These are phyloP conservation scores for Silurus meridionalis DNA, from an alignment of 2,113 vertebrate genomes.

Conservation along the genomic window DNA sequence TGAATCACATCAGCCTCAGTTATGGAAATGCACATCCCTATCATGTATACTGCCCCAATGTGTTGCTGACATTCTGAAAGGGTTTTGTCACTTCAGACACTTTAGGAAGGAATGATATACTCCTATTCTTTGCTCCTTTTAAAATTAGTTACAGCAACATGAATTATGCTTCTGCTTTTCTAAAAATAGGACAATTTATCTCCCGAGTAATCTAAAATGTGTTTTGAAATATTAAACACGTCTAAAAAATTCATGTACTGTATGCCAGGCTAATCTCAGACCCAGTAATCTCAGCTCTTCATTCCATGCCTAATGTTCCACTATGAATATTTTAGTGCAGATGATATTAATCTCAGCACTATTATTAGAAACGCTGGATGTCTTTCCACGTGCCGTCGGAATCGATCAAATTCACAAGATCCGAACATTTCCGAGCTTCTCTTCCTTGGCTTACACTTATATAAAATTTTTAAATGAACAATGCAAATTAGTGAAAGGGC, in stretches of 20 bases:
- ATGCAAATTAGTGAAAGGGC: neutral
- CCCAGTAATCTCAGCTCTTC: slow-evolving; percentile 57
- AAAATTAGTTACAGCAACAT: neutral
- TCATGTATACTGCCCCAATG: neutral
- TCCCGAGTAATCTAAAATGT: slow-evolving; percentile 56
- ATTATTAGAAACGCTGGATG: slow-evolving; percentile 47
- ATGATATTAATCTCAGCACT: slow-evolving; percentile 69
- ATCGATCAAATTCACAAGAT: slow-evolving; percentile 45
- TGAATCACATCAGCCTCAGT: too few species aligned
- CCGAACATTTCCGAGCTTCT: neutral
- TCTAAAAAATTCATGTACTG: slow-evolving; percentile 46
- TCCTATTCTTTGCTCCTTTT: neutral
- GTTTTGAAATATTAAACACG: slow-evolving; percentile 65
- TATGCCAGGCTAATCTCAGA: slow-evolving; percentile 47
- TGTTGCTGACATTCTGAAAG: neutral
- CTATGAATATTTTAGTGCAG: slow-evolving; percentile 71
- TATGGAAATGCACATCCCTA: too few species aligned
- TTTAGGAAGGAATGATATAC: neutral
- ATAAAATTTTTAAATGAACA: neutral
- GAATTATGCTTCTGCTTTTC: neutral
- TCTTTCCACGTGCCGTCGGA: slow-evolving; percentile 14
- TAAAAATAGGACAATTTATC: slow-evolving; percentile 60
- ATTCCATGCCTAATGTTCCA: slow-evolving; percentile 64
- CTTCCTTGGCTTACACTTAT: neutral
- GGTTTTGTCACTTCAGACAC: neutral